Evolutionary conservation across 2,113 vertebrate genomes (phyloP).

Genomic region (Nymphicus hollandicus): DNA sequence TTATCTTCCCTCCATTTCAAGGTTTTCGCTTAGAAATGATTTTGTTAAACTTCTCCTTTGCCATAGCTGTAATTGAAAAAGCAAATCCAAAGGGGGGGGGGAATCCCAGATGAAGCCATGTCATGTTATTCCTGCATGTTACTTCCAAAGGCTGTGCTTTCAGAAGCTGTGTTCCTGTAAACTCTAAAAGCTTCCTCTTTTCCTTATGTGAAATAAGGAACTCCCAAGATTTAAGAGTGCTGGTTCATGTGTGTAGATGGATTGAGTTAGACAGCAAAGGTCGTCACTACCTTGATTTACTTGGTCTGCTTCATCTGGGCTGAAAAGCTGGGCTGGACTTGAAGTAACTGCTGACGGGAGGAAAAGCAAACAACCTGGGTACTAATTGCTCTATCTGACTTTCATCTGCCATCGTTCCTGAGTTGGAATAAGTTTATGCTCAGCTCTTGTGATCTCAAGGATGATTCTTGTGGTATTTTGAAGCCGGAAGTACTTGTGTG

Average conservation of each 20-base stretch:
- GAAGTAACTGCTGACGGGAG: background rate
- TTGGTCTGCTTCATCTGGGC: background rate
- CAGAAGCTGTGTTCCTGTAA: background rate
- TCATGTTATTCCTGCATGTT: background rate
- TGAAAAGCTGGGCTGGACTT: background rate
- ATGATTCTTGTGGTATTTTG: background rate
- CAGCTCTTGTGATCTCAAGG: background rate
- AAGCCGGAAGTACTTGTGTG: background rate
- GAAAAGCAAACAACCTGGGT: background rate
- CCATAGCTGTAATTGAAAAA: background rate
- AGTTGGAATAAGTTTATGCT: background rate
- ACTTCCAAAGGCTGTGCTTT: background rate
- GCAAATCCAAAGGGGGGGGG: background rate
- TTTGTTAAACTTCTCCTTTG: background rate
- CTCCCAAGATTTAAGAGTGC: background rate
- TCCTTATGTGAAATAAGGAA: background rate
- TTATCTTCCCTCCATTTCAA: background rate
- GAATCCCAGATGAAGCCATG: background rate
- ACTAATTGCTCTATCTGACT: background rate
- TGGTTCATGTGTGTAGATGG: background rate
- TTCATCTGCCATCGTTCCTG: background rate
- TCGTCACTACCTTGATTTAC: background rate
- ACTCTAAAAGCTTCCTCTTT: background rate
- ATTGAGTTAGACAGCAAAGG: background rate
- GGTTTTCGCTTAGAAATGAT: background rate